phyloP scores from a whole-genome alignment of 92 coral and sea anemone species.

The Porites cylindrica region DNA sequence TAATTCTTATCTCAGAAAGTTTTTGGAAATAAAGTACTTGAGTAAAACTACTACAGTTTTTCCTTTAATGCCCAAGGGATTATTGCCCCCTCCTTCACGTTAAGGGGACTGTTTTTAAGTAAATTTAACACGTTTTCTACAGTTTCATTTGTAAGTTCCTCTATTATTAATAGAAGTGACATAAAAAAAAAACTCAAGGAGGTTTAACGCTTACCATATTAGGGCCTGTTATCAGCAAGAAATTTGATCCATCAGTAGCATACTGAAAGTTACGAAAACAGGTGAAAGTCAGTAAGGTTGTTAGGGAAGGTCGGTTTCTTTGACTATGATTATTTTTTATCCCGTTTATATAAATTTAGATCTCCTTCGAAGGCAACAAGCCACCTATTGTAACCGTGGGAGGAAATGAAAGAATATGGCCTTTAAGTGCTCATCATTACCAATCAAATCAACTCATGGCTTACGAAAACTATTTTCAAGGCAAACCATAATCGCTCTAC shows the following conservation, averaged over 20 bases:
- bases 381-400: background rate
- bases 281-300: background rate
- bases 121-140: too few relatives aligned
- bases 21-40: too few relatives aligned
- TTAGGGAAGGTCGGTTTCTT: background rate
- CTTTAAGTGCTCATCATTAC: background rate
- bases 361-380: background rate
- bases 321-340: background rate
- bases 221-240: slow-evolving; percentile 92
- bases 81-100: too few relatives aligned
- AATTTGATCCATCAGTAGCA: slow-evolving; percentile 94
- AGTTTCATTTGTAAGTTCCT: too few relatives aligned
- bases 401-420: background rate
- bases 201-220: slow-evolving; percentile 78
- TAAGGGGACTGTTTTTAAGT: too few relatives aligned
- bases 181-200: background rate
- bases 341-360: background rate
- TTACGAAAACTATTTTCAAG: too few relatives aligned
- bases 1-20: too few relatives aligned
- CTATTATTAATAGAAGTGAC: too few relatives aligned
- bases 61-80: too few relatives aligned
- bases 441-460: background rate
- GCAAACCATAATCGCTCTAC: too few relatives aligned
- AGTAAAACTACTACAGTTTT: too few relatives aligned
- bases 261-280: slow-evolving; percentile 66